Percentiles rank a stretch among this genome's conserved stretches.
Evolutionary conservation across 2,888 invertebrate genomes (phyloP).

Genomic region (Carterocephalus palaemon): DNA sequence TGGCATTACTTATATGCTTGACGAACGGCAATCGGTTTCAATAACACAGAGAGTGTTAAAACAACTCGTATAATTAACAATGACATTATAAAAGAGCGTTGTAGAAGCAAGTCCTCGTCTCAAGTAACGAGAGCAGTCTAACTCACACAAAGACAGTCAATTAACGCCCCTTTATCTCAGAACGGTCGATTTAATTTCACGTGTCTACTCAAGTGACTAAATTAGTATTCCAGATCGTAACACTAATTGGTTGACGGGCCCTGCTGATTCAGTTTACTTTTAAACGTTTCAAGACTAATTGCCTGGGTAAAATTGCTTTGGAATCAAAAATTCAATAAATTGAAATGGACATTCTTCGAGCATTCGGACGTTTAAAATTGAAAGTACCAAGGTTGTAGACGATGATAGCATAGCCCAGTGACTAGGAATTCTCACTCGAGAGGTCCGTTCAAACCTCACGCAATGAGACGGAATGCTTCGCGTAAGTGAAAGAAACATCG

Average conservation of each 20-base stretch:
- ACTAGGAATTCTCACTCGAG: no score
- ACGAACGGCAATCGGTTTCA: no score
- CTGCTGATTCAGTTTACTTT: conserved; percentile 33
- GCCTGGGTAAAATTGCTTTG: background rate
- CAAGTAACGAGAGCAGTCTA: conserved; percentile 32
- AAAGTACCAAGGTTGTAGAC: no score
- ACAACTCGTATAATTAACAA: conserved; percentile 1
- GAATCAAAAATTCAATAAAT: conserved; percentile 2
- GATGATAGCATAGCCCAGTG: no score
- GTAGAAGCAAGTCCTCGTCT: conserved; percentile 8
- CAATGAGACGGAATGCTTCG: no score
- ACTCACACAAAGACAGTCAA: conserved; percentile 43
- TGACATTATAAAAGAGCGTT: conserved; percentile 9
- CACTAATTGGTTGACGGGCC: conserved; percentile 51
- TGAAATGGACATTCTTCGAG: no score
- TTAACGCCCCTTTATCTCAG: conserved; percentile 49
- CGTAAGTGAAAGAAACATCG: no score
- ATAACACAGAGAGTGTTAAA: no score
- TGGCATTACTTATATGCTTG: no score
- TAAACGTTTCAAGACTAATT: conserved; percentile 30
- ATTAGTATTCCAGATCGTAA: conserved; percentile 55
- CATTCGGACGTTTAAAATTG: no score
- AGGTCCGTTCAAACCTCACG: no score
- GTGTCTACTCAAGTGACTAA: conserved; percentile 50
- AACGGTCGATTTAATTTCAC: conserved; percentile 45